These are phyloP conservation scores for Grammomys surdaster DNA, from an alignment of 2,113 vertebrate species.

Conservation along the genomic window DNA sequence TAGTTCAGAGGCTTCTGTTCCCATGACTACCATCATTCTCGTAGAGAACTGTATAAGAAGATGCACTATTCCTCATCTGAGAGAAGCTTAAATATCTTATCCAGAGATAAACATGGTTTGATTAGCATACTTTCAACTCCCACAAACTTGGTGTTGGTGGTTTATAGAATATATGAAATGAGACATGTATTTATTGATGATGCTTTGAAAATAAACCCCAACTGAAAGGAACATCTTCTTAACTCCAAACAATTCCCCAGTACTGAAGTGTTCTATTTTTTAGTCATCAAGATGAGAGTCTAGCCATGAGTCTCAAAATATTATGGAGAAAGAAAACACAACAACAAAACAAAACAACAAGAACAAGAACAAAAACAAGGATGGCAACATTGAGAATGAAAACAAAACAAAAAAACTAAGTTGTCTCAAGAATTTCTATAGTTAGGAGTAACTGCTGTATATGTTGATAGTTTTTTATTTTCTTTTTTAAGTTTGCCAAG, in stretches of 20 bases:
- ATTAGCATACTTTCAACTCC: not conserved
- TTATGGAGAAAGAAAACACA: not conserved
- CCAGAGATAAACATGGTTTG: not conserved
- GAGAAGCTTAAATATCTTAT: not conserved
- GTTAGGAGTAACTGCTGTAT: not conserved
- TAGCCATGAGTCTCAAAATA: not conserved
- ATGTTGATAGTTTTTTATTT: not conserved
- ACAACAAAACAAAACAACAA: not conserved
- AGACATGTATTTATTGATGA: not conserved
- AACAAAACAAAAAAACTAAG: not conserved
- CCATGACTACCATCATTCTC: not conserved
- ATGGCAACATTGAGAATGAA: not conserved
- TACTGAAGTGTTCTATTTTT: not conserved
- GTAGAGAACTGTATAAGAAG: not conserved
- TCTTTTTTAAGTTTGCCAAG: not conserved
- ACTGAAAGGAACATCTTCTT: not conserved
- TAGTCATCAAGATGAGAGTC: not conserved
- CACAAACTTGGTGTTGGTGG: not conserved
- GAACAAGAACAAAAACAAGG: not conserved
- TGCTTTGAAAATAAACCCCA: not conserved
- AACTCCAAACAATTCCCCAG: not conserved
- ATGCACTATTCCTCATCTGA: not conserved
- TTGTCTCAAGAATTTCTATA: not conserved
- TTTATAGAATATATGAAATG: not conserved
- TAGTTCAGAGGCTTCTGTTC: not conserved